Percentiles rank a stretch among this genome's conserved stretches.
phyloP scores from a whole-genome alignment of 2,113 vertebrate genomes.

The Lontra canadensis region DNA sequence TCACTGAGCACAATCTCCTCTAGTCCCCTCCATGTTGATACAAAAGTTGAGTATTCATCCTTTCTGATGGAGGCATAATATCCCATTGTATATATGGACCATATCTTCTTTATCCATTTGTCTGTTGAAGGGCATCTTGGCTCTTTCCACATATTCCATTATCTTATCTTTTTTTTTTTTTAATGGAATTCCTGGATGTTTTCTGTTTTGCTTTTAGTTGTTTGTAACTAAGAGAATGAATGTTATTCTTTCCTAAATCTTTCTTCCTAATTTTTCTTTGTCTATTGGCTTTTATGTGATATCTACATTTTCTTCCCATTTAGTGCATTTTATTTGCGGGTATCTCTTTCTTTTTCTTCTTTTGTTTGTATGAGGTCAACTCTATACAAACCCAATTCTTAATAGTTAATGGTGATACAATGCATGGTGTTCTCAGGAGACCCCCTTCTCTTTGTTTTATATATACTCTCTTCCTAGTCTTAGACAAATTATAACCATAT shows the following conservation, averaged over 20 bases:
- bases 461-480: neutral
- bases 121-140: too few relatives aligned
- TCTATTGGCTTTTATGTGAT: neutral
- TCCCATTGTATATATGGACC: too few relatives aligned
- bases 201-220: neutral
- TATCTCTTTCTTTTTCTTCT: neutral
- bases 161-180: neutral
- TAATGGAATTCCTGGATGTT: neutral
- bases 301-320: neutral
- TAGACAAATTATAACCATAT: neutral
- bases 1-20: too few relatives aligned
- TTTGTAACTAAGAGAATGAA: neutral
- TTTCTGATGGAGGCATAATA: too few relatives aligned
- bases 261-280: neutral
- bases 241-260: neutral
- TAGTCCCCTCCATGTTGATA: too few relatives aligned
- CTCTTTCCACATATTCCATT: neutral
- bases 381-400: neutral
- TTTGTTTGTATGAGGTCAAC: neutral
- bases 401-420: neutral
- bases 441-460: rapidly evolving
- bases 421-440: neutral
- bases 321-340: neutral
- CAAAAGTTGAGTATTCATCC: too few relatives aligned
- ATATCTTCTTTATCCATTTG: too few relatives aligned